phyloP scores from a whole-genome alignment of 2,797 vertebrate genomes.

The Myotis planiceps region DNA sequence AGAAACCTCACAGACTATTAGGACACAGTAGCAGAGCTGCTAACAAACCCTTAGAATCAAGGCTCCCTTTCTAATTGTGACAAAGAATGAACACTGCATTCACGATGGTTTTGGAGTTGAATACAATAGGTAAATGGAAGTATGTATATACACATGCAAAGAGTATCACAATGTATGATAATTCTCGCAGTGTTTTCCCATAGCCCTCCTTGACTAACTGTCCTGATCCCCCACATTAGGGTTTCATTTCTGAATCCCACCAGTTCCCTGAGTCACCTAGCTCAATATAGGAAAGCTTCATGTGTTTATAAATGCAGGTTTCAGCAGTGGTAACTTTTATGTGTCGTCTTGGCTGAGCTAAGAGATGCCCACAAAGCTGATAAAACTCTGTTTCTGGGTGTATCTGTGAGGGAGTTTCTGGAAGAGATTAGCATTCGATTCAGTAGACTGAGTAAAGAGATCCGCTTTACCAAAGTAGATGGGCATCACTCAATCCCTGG shows the following conservation, averaged over 20 bases:
- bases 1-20: constrained; percentile 61
- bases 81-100: constrained; percentile 7
- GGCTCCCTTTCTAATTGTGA: constrained; percentile 46
- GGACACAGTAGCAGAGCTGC: constrained; percentile 28
- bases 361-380: neutral
- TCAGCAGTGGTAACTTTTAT: neutral
- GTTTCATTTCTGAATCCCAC: neutral
- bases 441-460: neutral
- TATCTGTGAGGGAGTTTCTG: neutral
- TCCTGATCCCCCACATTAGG: neutral
- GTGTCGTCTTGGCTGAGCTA: neutral
- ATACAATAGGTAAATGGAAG: neutral
- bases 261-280: neutral
- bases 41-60: constrained; percentile 56
- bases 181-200: neutral
- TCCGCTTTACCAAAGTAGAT: neutral
- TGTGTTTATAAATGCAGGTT: neutral
- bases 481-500: too few relatives aligned
- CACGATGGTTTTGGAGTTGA: neutral
- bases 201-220: neutral
- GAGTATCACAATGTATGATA: neutral
- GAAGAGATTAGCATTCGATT: neutral
- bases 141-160: accelerated
- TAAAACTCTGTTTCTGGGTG: neutral
- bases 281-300: neutral